Conservation (phyloP, 2,797 vertebrate species). For the Sarcophilus harrisii region DNA sequence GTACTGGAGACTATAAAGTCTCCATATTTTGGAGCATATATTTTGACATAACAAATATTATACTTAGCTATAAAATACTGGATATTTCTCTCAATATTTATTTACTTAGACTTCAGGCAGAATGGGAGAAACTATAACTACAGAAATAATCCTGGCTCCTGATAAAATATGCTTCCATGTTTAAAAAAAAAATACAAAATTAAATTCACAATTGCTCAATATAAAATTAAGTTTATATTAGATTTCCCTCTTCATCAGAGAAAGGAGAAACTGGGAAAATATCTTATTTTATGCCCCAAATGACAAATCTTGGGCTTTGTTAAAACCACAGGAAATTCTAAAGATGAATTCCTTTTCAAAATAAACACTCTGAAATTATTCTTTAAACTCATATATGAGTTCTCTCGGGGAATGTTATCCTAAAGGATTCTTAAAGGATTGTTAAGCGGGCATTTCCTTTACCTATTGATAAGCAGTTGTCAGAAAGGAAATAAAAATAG, state of each 20-base stretch:
- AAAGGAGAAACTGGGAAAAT: conserved; percentile 38
- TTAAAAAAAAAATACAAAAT: conserved; percentile 18
- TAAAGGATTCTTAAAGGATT: conserved; percentile 6
- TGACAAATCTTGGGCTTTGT: conserved; percentile 30
- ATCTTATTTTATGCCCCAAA: conserved; percentile 27
- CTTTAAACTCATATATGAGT: conserved; percentile 28
- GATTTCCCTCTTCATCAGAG: background rate
- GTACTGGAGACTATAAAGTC: background rate
- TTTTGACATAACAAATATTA: conserved; percentile 11
- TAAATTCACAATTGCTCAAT: conserved; percentile 20
- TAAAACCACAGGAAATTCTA: conserved; percentile 33
- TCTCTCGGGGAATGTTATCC: background rate
- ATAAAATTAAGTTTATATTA: conserved; percentile 39
- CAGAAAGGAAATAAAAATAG: background rate
- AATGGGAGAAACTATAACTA: conserved; percentile 40
- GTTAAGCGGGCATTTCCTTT: background rate
- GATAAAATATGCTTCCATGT: conserved; percentile 23
- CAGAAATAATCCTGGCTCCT: background rate
- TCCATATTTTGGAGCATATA: no score
- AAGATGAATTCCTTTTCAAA: conserved; percentile 24
- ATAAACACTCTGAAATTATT: conserved; percentile 19
- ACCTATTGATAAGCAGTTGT: background rate
- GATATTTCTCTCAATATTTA: background rate
- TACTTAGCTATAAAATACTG: conserved; percentile 33
- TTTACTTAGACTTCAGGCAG: conserved; percentile 31